Conservation (phyloP, 2,113 vertebrate genomes). For the Salvator merianae region DNA sequence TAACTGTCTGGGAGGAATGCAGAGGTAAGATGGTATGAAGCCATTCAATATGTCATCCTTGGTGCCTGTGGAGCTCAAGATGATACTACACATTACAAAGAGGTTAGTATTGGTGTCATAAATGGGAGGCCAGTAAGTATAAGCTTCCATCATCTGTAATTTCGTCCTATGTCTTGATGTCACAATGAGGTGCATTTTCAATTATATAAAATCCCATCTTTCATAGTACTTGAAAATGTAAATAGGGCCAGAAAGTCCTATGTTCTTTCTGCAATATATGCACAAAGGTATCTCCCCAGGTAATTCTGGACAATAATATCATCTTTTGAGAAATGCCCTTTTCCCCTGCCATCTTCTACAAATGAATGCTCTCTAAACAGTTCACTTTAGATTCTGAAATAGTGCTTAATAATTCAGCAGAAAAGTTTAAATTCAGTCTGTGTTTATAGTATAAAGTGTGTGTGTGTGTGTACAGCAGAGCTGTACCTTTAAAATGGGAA, state of each 20-base stretch:
- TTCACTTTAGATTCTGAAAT: conserved; percentile 50
- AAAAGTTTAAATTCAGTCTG: conserved; percentile 66
- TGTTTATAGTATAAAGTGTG: conserved; percentile 29
- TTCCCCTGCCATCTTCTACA: not conserved
- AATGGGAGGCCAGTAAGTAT: not conserved
- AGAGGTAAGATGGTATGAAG: not conserved
- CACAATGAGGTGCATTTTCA: not conserved
- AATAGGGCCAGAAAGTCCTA: conserved; percentile 8
- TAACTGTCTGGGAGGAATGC: not conserved
- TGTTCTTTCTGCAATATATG: conserved; percentile 22
- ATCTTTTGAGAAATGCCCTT: conserved; percentile 24
- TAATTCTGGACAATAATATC: conserved; percentile 34
- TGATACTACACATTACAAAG: not conserved
- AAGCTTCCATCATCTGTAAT: not conserved
- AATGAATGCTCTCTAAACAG: conserved; percentile 48
- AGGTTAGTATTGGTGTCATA: too few relatives aligned
- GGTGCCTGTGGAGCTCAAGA: not conserved
- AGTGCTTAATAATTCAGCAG: conserved; percentile 62
- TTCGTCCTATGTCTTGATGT: not conserved
- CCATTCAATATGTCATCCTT: not conserved
- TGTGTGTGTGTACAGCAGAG: conserved; percentile 36
- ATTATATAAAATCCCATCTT: not conserved
- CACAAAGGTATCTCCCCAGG: not conserved
- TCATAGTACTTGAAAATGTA: not conserved
- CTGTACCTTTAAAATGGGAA: conserved; percentile 62